Conservation (phyloP, 2,888 invertebrate genomes). For the Drosophila birchii region DNA sequence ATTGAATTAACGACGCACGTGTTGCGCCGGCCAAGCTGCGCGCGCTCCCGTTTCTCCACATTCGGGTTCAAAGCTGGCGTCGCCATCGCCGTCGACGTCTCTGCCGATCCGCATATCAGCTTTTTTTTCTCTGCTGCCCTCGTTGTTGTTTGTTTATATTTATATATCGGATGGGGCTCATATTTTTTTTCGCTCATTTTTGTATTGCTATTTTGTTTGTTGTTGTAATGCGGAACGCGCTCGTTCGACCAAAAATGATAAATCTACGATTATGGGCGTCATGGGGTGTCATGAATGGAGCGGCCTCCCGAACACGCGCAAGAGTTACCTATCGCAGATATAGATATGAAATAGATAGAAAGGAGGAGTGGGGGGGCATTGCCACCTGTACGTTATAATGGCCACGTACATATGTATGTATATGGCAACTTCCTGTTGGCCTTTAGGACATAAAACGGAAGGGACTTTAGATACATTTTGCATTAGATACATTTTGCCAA, state of each 20-base stretch:
- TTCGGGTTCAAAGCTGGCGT: slow-evolving; percentile 39
- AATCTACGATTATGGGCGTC: slow-evolving; percentile 60
- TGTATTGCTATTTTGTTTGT: slow-evolving; percentile 29
- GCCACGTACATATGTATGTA: neutral
- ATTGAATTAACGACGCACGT: slow-evolving; percentile 75
- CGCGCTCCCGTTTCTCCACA: slow-evolving; percentile 46
- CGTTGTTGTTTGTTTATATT: slow-evolving; percentile 62
- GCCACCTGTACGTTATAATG: slow-evolving; percentile 15
- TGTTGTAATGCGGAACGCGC: slow-evolving; percentile 58
- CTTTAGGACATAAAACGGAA: neutral
- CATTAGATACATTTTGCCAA: too few relatives aligned
- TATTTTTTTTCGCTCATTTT: slow-evolving; percentile 17
- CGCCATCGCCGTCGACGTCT: slow-evolving; percentile 29
- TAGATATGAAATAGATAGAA: slow-evolving; percentile 19
- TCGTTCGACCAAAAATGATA: slow-evolving; percentile 53
- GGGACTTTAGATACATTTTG: neutral
- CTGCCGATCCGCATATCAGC: slow-evolving; percentile 37
- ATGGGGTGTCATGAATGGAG: slow-evolving; percentile 63
- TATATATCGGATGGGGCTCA: slow-evolving; percentile 31
- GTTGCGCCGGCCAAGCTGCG: slow-evolving; percentile 61
- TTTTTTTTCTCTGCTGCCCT: slow-evolving; percentile 27
- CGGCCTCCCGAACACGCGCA: slow-evolving; percentile 33
- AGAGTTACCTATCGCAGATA: slow-evolving; percentile 36
- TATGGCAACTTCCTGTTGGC: slow-evolving; percentile 21
- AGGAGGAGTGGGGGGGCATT: neutral